Conservation (phyloP, 2,888 invertebrate species). For the Philaethria dido region DNA sequence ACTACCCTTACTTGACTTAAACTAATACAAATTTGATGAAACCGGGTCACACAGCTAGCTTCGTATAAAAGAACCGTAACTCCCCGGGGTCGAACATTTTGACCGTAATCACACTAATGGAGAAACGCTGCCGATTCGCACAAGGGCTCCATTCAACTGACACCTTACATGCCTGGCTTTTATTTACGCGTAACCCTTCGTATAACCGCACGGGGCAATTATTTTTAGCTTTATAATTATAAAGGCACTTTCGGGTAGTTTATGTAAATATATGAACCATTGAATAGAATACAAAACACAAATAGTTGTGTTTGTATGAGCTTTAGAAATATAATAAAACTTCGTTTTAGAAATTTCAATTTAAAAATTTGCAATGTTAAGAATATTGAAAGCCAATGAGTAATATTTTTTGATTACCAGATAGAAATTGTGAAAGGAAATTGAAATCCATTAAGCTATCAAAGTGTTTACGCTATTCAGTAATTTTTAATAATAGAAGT, state of each 20-base stretch:
- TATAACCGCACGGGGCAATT: conserved; percentile 36
- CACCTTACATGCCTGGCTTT: conserved; percentile 54
- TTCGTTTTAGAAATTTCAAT: background rate
- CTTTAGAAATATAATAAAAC: background rate
- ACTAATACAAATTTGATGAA: conserved; percentile 15
- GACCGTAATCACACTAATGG: conserved; percentile 82
- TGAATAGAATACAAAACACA: background rate
- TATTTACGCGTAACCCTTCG: conserved; percentile 45
- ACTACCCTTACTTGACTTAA: background rate
- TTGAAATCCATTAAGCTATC: conserved; percentile 24
- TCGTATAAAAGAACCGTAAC: conserved; percentile 44
- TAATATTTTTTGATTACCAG: conserved; percentile 16
- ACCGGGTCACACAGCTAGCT: conserved; percentile 35
- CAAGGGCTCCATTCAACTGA: conserved; percentile 63
- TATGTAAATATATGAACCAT: background rate
- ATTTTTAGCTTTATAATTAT: conserved; percentile 32
- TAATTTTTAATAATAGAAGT: conserved; percentile 18
- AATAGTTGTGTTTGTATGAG: background rate
- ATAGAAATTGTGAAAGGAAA: conserved; percentile 16
- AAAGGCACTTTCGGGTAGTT: conserved; percentile 16
- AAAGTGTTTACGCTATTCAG: conserved; percentile 16
- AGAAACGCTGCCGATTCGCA: conserved; percentile 68
- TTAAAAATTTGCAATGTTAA: background rate
- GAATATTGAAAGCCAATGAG: conserved; percentile 13
- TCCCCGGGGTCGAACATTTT: conserved; percentile 69